Evolutionary conservation across 2,888 invertebrate genomes (phyloP), one percentile per base, ranked within the genome.

Genomic region (Bugulina stolonifera): DNA sequence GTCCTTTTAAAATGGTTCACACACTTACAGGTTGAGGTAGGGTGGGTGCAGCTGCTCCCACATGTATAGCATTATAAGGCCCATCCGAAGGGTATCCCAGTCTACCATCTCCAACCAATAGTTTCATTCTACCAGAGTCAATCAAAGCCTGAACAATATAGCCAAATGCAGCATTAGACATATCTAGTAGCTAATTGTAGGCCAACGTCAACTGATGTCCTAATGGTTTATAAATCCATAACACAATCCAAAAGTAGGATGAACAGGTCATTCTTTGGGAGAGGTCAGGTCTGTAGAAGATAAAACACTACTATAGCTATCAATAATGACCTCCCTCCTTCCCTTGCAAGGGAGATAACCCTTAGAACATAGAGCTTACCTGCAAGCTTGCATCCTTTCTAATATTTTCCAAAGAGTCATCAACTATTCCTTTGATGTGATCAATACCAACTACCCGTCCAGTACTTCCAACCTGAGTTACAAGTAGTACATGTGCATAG

Each of bases 391-490:
- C 73, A 72, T 82, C 79, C 74, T 81, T 82, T 54, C 77, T 75
- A 23, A 98, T 89, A 84, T 98, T 98, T 76, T 87, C 86, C 35
- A 87, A 87, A 14, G 95, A 91, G 79, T 90, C 84, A 71, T 89
- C 76, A 1, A 84, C 82, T 29, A 85, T 77, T 35, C 83, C 81
- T 52, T 80, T 78, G 34, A 85, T 84, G 76, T 85, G 84, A 73
- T 85, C 85, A 69, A 85, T 82, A n/a, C 85, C 85, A 54, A 85
- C 79, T 22, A 80, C 84, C 73, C 77, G 78, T 1, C 84, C 84
- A 5, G 73, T 75, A n/a, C 78, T 74, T 2, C 83, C 83, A n/a
- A 84, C 82, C 84, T 84, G 74, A 54, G 18, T 43, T 43, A n/a
- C n/a, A n/a, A n/a, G n/a, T n/a, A n/a, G n/a, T n/a, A n/a, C n/a